A percentile compares a stretch with the other conserved stretches of the same genome.
Evolutionary conservation across 2,797 vertebrate genomes (phyloP).

Genomic region (Ambastaia sidthimunki): DNA sequence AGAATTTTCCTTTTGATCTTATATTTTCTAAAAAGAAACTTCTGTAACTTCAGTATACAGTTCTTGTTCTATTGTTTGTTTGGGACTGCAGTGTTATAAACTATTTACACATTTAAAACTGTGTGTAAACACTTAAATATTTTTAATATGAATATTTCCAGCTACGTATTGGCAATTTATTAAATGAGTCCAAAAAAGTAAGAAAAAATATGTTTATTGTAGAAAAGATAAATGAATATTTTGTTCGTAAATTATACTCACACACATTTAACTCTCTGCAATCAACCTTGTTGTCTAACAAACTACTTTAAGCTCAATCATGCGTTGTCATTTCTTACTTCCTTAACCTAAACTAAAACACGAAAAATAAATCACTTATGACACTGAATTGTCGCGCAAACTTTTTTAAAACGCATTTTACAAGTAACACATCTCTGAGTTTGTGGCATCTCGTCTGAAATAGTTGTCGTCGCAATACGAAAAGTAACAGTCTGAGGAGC

Average conservation of each 20-base stretch:
- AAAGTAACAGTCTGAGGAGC: conserved; percentile 77
- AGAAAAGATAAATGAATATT: conserved; percentile 44
- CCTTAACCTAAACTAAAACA: not conserved
- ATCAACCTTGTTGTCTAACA: no score
- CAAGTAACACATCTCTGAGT: conserved; percentile 83
- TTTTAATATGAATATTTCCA: no score
- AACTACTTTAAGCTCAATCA: not conserved
- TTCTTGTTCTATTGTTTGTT: no score
- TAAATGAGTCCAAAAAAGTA: not conserved
- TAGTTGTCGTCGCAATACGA: conserved; percentile 73
- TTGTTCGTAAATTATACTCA: conserved; percentile 20
- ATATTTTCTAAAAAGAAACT: no score
- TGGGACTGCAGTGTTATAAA: no score
- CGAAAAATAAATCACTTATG: conserved; percentile 20
- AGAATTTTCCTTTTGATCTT: no score
- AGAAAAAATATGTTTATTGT: conserved; percentile 59
- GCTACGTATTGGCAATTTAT: no score
- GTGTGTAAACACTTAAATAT: no score
- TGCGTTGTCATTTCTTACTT: not conserved
- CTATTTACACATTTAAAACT: no score
- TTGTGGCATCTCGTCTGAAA: conserved; percentile 79
- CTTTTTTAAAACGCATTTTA: not conserved
- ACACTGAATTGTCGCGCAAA: conserved; percentile 46
- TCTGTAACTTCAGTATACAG: no score
- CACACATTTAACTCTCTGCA: conserved; percentile 21